Evolutionary conservation across 2,113 vertebrate species (phyloP).

Genomic region (Burhinus oedicnemus): DNA sequence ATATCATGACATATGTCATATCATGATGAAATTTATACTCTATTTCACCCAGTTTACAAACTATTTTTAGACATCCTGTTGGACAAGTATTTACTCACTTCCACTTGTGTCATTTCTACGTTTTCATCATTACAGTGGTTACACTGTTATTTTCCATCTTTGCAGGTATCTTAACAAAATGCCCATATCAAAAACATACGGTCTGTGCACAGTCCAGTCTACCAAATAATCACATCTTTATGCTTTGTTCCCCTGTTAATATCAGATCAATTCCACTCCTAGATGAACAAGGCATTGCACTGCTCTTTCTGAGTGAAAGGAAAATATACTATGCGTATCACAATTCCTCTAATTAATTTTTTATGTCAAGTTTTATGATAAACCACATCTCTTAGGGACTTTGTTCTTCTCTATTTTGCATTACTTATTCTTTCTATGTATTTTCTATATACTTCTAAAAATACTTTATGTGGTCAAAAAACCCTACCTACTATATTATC

Average conservation of each 20-base stretch:
- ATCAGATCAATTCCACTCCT: neutral
- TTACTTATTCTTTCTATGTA: neutral
- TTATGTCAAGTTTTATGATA: neutral
- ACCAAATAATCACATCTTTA: neutral
- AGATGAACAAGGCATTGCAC: neutral
- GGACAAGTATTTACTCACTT: neutral
- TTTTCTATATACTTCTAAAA: neutral
- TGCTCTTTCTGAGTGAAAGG: neutral
- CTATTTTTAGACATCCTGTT: neutral
- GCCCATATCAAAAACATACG: neutral
- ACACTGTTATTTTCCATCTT: neutral
- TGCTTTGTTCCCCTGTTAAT: neutral
- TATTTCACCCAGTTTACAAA: neutral
- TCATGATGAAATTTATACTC: neutral
- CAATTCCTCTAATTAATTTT: neutral
- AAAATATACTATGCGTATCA: neutral
- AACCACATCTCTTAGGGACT: neutral
- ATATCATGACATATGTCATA: neutral
- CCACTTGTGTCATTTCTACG: neutral
- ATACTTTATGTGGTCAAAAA: neutral
- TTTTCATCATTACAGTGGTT: neutral
- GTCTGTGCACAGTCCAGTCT: neutral
- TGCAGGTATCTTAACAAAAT: neutral
- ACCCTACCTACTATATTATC: neutral
- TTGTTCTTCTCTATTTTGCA: neutral